Conservation (phyloP, 2,888 invertebrate genomes). For the Tenthredo mesomela region DNA sequence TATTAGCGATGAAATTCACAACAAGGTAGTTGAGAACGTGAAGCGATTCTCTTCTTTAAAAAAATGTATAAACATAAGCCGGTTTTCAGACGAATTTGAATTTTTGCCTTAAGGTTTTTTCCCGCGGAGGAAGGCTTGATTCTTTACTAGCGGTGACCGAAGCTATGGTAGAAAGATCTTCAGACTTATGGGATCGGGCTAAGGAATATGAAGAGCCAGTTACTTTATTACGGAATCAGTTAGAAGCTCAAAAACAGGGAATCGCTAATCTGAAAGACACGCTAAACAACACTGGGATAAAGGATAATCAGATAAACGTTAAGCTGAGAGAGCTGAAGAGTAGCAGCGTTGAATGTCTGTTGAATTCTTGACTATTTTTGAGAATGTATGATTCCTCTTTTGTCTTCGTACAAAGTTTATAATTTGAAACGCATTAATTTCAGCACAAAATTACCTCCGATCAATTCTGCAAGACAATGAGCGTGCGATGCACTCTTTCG, state of each 20-base stretch:
- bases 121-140: constrained; percentile 64
- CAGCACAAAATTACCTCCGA: constrained; percentile 66
- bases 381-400: background rate
- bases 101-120: constrained; percentile 66
- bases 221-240: constrained; percentile 77
- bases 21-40: constrained; percentile 66
- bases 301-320: constrained; percentile 74
- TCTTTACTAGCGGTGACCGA: constrained; percentile 73
- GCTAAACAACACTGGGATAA: constrained; percentile 73
- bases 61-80: background rate
- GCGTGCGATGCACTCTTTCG: constrained; percentile 61
- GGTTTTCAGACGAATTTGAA: constrained; percentile 9
- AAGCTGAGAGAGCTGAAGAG: constrained; percentile 79
- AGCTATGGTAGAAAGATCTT: constrained; percentile 69
- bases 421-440: background rate
- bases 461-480: constrained; percentile 63
- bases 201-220: constrained; percentile 77
- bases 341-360: constrained; percentile 79
- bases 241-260: constrained; percentile 70
- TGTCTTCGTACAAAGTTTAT: background rate
- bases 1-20: constrained; percentile 78
- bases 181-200: constrained; percentile 69
- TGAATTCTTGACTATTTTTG: constrained; percentile 52
- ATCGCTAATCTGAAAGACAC: constrained; percentile 71
- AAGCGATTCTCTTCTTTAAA: background rate